phyloP scores from a whole-genome alignment of 1,140 invertebrate genomes.

The Forficula auricularia region DNA sequence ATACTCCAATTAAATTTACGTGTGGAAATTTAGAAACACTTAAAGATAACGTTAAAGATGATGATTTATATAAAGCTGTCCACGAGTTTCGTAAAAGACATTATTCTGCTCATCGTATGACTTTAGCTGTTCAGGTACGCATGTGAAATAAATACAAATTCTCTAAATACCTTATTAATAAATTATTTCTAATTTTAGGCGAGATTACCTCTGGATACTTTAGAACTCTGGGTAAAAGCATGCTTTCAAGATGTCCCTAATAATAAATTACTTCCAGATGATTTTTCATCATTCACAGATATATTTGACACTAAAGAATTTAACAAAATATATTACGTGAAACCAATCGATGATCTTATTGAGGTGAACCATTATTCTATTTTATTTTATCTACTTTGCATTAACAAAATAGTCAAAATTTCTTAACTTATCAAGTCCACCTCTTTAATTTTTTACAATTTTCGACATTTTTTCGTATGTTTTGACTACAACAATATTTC shows the following conservation, averaged over 20 bases:
- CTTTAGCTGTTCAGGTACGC: constrained; percentile 50
- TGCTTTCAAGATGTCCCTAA: constrained; percentile 44
- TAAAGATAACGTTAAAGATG: constrained; percentile 44
- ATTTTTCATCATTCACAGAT: constrained; percentile 33
- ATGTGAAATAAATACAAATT: too few species aligned
- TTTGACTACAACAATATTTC: not conserved
- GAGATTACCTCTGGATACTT: constrained; percentile 50
- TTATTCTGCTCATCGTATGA: constrained; percentile 83
- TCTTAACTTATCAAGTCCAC: too few species aligned
- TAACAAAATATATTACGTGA: constrained; percentile 56
- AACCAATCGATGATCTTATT: constrained; percentile 55
- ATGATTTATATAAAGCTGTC: constrained; percentile 41
- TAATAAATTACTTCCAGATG: constrained; percentile 37
- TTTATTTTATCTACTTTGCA: too few species aligned
- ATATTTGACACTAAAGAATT: constrained; percentile 44
- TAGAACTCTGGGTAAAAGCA: constrained; percentile 47
- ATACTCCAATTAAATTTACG: constrained; percentile 62
- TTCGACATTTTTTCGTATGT: constrained; percentile 7
- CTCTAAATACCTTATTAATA: too few species aligned
- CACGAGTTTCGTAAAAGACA: constrained; percentile 63
- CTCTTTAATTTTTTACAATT: too few species aligned
- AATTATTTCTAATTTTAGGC: constrained; percentile 30
- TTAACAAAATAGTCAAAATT: too few species aligned
- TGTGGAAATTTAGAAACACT: constrained; percentile 71
- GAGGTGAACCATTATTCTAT: constrained; percentile 26